phyloP scores from a whole-genome alignment of 2,113 vertebrate genomes.

The Irena cyanogastra region DNA sequence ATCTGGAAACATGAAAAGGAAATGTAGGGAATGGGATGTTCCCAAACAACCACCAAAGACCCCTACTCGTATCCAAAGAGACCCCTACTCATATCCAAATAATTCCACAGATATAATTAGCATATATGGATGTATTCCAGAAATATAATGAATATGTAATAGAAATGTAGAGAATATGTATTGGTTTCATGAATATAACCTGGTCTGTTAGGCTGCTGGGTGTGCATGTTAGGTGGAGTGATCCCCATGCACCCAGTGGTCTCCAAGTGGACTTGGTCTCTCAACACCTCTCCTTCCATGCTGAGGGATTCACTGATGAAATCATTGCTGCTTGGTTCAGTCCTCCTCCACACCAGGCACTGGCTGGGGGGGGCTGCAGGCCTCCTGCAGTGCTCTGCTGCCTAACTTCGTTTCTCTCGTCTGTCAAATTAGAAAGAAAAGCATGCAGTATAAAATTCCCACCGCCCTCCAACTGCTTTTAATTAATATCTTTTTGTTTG shows the following conservation, averaged over 20 bases:
- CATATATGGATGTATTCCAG: neutral
- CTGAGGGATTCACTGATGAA: neutral
- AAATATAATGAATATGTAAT: neutral
- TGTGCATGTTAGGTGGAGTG: neutral
- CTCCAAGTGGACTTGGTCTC: neutral
- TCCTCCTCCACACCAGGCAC: neutral
- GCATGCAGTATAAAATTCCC: neutral
- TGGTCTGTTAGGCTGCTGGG: neutral
- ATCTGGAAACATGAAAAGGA: neutral
- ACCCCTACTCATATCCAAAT: neutral
- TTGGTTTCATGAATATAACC: neutral
- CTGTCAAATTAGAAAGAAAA: neutral
- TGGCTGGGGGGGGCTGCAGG: neutral
- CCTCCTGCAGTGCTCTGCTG: neutral
- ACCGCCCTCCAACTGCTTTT: neutral
- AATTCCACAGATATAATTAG: neutral
- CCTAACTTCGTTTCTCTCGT: neutral
- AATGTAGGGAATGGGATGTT: neutral
- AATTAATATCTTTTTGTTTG: rapidly evolving
- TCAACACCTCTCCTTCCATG: neutral
- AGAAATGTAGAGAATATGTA: neutral
- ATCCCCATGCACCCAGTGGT: neutral
- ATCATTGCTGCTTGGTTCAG: neutral
- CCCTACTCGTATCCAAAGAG: neutral
- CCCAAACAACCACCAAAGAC: neutral